These are phyloP conservation scores for Omphaloscelis lunosa DNA, from an alignment of 2,888 invertebrate genomes.

Conservation along the genomic window DNA sequence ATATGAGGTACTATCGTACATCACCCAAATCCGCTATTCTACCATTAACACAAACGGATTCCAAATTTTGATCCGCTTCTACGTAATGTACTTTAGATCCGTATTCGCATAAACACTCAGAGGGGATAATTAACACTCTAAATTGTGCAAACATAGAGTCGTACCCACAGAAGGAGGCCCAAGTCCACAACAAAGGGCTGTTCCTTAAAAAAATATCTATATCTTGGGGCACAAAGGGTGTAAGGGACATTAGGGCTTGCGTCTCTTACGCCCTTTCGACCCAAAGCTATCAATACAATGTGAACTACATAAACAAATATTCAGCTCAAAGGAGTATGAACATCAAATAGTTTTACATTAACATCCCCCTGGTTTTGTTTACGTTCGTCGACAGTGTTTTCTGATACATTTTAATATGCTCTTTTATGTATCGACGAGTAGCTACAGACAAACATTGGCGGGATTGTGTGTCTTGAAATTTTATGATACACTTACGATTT, in stretches of 20 bases:
- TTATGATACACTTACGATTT: constrained; percentile 20
- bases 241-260: constrained; percentile 12
- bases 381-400: constrained; percentile 72
- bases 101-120: constrained; percentile 72
- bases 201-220: constrained; percentile 70
- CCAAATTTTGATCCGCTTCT: constrained; percentile 43
- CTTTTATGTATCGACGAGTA: constrained; percentile 73
- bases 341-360: constrained; percentile 87
- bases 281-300: constrained; percentile 65
- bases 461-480: constrained; percentile 44
- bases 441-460: constrained; percentile 61
- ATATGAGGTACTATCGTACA: not conserved
- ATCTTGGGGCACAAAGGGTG: constrained; percentile 19
- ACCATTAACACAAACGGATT: not conserved
- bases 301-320: constrained; percentile 80
- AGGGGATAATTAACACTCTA: constrained; percentile 78
- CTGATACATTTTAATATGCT: constrained; percentile 82
- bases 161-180: constrained; percentile 52
- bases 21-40: not conserved
- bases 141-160: constrained; percentile 79
- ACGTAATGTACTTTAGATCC: constrained; percentile 70
- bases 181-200: constrained; percentile 65
- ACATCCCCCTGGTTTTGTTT: constrained; percentile 75
- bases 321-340: constrained; percentile 73
- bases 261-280: constrained; percentile 25